Base-by-base conservation (phyloP, 2,113 vertebrate species). In the Ailurus styani region DNA sequence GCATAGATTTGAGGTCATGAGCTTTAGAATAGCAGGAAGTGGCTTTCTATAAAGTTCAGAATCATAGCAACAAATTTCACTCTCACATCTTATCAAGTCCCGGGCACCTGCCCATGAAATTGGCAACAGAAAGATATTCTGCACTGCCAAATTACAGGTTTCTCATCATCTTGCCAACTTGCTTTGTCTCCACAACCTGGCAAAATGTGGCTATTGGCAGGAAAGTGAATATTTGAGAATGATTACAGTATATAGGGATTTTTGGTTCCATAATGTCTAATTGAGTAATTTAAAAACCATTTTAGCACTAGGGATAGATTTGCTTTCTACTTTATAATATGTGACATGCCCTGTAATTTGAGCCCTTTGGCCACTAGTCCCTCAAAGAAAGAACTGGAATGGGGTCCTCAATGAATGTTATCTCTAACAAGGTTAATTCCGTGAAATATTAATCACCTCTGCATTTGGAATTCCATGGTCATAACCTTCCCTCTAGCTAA, bases 121-220 rank as follows among this genome's bases (percentile, higher is more conserved):
- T 97, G 95, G 97, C 97, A 97, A 89, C 68, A 82, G 79, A 87
- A 93, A 81, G 87, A 42, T 50, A 78, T 96, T 90, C 73, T 72
- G 18, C 57, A 29, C 81, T 94, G 79, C 93, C 93, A 95, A 95
- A 14, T 85, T 94, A 81, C 42, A 94, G 85, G 90, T 95, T 97
- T 96, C 78, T 81, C 20, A 0, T 75, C 62, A 31, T 94, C 40
- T 64, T 97, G 97, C 98, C 98, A 98, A 96, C 54, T 96, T 97
- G 62, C 83, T 97, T 98, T 98, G 97, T 96, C 83, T 95, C 60
- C 73, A 92, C 37, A 93, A 88, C 88, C 93, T 97, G 89, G 91
- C 83, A 95, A 95, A 94, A 93, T 86, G 91, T 18, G 91, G 93
- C 93, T 89, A 95, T 87, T 98, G 97, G 97, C 97, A 97, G 75